phyloP scores from a whole-genome alignment of 2,888 invertebrate species.

The Cephus pulcher region DNA sequence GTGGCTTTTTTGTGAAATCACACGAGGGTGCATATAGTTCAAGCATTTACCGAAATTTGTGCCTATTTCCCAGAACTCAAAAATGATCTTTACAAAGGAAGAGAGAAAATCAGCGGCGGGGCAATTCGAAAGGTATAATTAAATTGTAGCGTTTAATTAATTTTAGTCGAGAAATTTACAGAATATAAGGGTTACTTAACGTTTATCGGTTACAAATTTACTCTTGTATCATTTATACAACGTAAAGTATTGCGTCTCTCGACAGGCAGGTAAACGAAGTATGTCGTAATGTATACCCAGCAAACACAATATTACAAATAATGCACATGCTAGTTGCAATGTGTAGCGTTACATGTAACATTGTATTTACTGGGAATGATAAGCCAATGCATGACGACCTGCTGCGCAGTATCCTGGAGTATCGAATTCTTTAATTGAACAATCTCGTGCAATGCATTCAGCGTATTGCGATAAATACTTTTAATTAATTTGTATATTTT shows the following conservation, averaged over 20 bases:
- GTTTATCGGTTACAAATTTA: constrained; percentile 7
- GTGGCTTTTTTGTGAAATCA: background rate
- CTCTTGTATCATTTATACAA: background rate
- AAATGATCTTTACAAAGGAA: constrained; percentile 3
- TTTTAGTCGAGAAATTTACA: constrained; percentile 13
- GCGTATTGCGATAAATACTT: background rate
- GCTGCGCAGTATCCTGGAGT: background rate
- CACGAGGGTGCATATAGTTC: constrained; percentile 6
- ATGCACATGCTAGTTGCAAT: too few relatives aligned
- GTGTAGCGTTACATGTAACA: too few relatives aligned
- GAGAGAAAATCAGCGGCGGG: constrained; percentile 5
- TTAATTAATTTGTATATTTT: background rate
- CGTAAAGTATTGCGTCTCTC: background rate
- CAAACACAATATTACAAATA: too few relatives aligned
- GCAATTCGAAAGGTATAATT: constrained; percentile 7
- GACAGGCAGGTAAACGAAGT: background rate
- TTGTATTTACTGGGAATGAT: background rate
- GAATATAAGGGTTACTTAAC: constrained; percentile 10
- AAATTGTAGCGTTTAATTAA: constrained; percentile 11
- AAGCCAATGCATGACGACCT: background rate
- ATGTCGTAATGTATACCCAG: background rate
- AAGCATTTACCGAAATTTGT: constrained; percentile 23
- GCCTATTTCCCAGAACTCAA: constrained; percentile 17
- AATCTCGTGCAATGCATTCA: background rate
- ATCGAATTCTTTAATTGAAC: background rate